Evolutionary conservation across 2,113 vertebrate genomes (phyloP).

Genomic region (Xenopus borealis): DNA sequence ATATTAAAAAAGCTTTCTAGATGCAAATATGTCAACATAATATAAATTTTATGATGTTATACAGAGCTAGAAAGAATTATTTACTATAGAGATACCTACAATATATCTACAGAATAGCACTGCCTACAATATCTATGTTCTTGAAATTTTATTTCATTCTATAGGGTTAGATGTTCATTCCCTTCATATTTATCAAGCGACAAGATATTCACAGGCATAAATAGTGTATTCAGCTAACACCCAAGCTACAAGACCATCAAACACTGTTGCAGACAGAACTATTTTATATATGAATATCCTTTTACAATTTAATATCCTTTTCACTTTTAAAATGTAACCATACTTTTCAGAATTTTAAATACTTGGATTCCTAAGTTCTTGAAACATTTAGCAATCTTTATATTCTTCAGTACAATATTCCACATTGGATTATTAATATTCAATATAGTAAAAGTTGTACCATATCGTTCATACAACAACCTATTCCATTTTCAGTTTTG

Average conservation of each 20-base stretch:
- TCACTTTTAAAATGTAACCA: no score
- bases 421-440: no score
- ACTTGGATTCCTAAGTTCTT: no score
- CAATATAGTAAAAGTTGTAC: no score
- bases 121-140: constrained; percentile 34
- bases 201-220: constrained; percentile 16
- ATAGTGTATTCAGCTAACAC: constrained; percentile 18
- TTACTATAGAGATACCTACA: constrained; percentile 33
- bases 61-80: constrained; percentile 38
- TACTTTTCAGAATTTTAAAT: no score
- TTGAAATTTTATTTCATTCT: constrained; percentile 42
- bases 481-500: no score
- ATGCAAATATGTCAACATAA: constrained; percentile 45
- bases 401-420: no score
- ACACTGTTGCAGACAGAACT: not conserved
- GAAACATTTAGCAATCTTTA: no score
- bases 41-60: constrained; percentile 42
- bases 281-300: no score
- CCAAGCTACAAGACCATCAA: constrained; percentile 7
- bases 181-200: constrained; percentile 25
- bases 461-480: no score
- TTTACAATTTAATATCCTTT: no score
- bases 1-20: constrained; percentile 44
- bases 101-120: constrained; percentile 31
- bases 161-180: constrained; percentile 35